Base-by-base conservation (phyloP, 2,113 vertebrate species). In the Spea multiplicata region DNA sequence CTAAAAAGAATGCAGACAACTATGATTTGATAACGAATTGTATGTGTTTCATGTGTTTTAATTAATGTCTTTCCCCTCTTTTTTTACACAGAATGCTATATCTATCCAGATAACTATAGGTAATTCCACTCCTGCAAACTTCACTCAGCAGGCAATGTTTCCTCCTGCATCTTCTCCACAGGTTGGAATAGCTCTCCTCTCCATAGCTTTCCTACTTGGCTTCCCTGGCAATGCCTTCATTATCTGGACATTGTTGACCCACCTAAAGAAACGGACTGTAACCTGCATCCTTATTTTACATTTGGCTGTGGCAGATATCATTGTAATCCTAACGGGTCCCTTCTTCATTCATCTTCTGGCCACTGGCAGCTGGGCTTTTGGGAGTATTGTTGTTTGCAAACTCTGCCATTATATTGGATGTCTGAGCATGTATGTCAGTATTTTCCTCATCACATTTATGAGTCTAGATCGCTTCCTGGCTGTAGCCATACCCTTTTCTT, bases 251-350 rank as follows among this genome's bases (percentile, higher is more conserved):
- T 88, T 95, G 67, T 67, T 91, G 59, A 91, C 84, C 0, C 87
- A 88, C 3, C 87, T 94, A 53, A 87, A 82, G 1, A 91, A 88
- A 46, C 91, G 87, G 8, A 92, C 93, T 0, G 86, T 95, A 83
- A 95, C 95, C 55, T 92, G 92, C 45, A 85, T 95, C 48, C 84
- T 96, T 83, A 93, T 96, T 82, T 91, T 96, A 72, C 92, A 96
- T 87, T 88, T 97, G 9, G 94, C 95, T 2, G 69, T 91, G 3
- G 95, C 95, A 0, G 95, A 97, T n/a, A 81, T 94, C 75, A 89
- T 87, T 0, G 88, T 96, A 0, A 84, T 97, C 88, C 85, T 93
- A 5, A 91, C 95, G 0, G 91, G 92, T 0, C 94, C 94, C 0
- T 92, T 96, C 78, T 97, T 94, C 84, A 83, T 96, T 1, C 44